Conservation (phyloP, 2,797 vertebrate species). For the Anolis apletophallus region DNA sequence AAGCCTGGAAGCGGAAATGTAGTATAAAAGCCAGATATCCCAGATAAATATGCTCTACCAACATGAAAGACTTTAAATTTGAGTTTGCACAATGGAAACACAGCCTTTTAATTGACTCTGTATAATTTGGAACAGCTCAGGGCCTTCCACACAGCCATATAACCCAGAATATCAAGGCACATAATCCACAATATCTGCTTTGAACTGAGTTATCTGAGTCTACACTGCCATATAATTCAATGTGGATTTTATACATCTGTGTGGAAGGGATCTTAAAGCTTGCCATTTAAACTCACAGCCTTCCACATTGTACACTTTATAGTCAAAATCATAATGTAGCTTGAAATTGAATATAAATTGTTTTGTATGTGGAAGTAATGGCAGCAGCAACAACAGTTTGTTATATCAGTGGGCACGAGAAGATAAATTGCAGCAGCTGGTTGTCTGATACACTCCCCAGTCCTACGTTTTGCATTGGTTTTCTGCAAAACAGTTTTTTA, state of each 20-base stretch:
- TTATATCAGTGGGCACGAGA: slow-evolving; percentile 4
- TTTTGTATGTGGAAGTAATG: not conserved
- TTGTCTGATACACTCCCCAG: not conserved
- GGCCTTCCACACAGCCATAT: too few species aligned
- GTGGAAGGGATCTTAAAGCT: not conserved
- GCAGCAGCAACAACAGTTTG: not conserved
- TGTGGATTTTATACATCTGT: too few species aligned
- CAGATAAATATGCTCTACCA: not conserved
- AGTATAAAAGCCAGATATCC: too few species aligned
- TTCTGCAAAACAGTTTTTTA: slow-evolving; percentile 8
- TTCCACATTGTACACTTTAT: not conserved
- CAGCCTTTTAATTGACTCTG: not conserved
- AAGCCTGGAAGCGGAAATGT: not conserved
- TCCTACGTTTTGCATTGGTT: not conserved
- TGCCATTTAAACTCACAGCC: not conserved
- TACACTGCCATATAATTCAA: too few species aligned
- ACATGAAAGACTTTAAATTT: not conserved
- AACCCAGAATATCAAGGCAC: too few species aligned
- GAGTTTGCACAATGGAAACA: not conserved
- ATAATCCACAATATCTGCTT: too few species aligned
- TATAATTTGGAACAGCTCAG: not conserved
- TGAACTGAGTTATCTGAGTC: too few species aligned
- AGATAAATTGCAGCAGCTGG: not conserved
- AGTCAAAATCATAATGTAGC: not conserved
- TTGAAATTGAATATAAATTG: not conserved